phyloP scores from a whole-genome alignment of 2,797 vertebrate genomes.

The Ispidina picta region DNA sequence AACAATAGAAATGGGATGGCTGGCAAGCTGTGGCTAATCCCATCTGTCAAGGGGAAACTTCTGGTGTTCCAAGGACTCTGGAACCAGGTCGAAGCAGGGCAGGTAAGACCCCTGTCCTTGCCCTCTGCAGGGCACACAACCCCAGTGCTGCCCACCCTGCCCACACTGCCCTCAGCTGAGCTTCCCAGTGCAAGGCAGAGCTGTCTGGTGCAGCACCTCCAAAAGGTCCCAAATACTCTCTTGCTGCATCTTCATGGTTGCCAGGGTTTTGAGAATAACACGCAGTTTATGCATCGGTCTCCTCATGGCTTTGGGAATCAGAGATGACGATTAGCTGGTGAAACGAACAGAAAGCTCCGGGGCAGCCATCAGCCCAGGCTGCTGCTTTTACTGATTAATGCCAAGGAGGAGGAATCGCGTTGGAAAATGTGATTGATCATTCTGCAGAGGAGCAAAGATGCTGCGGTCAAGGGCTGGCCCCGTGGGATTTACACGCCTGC shows the following conservation, averaged over 20 bases:
- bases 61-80: background rate
- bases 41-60: background rate
- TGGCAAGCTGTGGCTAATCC: background rate
- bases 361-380: background rate
- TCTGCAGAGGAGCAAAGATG: conserved; percentile 4
- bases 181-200: accelerated
- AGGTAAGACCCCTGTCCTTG: background rate
- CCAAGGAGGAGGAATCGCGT: background rate
- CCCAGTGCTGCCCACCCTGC: background rate
- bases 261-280: background rate
- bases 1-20: background rate
- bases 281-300: background rate
- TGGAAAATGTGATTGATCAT: conserved; percentile 26
- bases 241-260: background rate
- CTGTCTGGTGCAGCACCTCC: background rate
- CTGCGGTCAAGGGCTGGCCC: background rate
- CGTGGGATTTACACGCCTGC: background rate
- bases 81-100: background rate
- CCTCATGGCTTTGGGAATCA: background rate
- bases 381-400: background rate
- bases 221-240: background rate
- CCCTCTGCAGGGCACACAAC: background rate
- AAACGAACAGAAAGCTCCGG: background rate
- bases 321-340: background rate
- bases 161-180: background rate